Base-by-base conservation (phyloP, 2,888 invertebrate genomes). In the Hermaeophaga mercurialis region DNA sequence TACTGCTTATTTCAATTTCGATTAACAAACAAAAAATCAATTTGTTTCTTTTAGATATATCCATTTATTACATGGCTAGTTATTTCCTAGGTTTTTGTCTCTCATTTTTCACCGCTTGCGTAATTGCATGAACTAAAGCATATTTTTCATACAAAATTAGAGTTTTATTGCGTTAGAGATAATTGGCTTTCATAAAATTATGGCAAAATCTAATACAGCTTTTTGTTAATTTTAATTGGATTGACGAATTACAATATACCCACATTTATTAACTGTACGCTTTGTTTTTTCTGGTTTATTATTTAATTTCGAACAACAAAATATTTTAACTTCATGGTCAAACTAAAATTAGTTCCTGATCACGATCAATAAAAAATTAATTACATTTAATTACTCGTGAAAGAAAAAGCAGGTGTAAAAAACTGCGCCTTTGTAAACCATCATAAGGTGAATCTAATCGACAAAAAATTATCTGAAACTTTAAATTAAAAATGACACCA, bases 301-400 rank as follows among this genome's bases (percentile, higher is more conserved):
- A 62, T 59, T 65, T 58, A 66, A 58, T 64, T 64, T 60, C 58
- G 60, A 62, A 59, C 62, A 62, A 65, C n/a, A 61, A 56, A 66
- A 65, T 59, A 63, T 60, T 59, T 54, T 59, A 67, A 66, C 66
- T 68, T 68, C 68, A 68, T 63, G 68, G 66, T 64, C 66, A 67
- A 61, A 61, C 55, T 56, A 54, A 56, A 65, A 66, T 66, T 66
- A 66, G 61, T 68, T 63, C 70, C 72, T 70, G 70, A 64, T 60
- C 70, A 71, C 70, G 70, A 73, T 71, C 73, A 73, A 36, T 54
- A 39, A 58, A 43, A 55, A 43, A 24, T 24, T 43, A 43, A 43
- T 43, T 43, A 43, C 26, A 43, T 43, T 43, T 43, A 43, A 43
- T 43, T 43, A 43, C 43, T 43, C 3, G 26, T 43, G 24, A 43